Conservation (phyloP, 1,140 invertebrate genomes). For the Leptopilina boulardi region DNA sequence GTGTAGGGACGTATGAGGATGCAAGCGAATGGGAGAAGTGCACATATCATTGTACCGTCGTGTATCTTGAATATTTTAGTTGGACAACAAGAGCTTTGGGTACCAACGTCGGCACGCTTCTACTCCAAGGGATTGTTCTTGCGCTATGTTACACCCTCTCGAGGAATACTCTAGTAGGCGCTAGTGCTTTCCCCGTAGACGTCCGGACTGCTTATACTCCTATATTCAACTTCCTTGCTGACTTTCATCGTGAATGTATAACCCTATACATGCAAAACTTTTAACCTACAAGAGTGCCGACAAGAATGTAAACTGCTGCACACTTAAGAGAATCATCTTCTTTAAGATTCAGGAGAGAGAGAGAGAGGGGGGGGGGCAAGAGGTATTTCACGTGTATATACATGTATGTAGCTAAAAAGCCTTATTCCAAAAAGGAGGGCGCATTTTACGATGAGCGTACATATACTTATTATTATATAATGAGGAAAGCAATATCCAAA, state of each 20-base stretch:
- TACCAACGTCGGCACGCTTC: conserved; percentile 34
- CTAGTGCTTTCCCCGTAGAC: conserved; percentile 9
- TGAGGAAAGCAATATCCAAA: neutral
- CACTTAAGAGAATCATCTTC: conserved; percentile 11
- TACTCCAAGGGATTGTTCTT: conserved; percentile 9
- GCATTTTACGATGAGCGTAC: conserved; percentile 5
- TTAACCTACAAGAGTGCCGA: neutral
- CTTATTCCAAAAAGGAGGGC: neutral
- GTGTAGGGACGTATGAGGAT: neutral
- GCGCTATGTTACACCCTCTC: conserved; percentile 5
- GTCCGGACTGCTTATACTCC: neutral
- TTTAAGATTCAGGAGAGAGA: neutral
- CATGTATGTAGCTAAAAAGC: neutral
- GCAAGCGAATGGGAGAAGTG: conserved; percentile 43
- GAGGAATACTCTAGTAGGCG: conserved; percentile 29
- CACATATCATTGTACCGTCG: conserved; percentile 63
- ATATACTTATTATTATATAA: conserved; percentile 19
- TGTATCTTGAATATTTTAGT: conserved; percentile 64
- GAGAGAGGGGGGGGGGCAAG: neutral
- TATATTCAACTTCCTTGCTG: neutral
- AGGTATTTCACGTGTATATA: no score
- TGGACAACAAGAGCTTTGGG: conserved; percentile 50
- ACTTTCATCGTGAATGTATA: conserved; percentile 28
- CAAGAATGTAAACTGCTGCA: neutral
- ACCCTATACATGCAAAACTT: conserved; percentile 7